Conservation (phyloP, 2,113 vertebrate genomes). For the Porphyrio hochstetteri region DNA sequence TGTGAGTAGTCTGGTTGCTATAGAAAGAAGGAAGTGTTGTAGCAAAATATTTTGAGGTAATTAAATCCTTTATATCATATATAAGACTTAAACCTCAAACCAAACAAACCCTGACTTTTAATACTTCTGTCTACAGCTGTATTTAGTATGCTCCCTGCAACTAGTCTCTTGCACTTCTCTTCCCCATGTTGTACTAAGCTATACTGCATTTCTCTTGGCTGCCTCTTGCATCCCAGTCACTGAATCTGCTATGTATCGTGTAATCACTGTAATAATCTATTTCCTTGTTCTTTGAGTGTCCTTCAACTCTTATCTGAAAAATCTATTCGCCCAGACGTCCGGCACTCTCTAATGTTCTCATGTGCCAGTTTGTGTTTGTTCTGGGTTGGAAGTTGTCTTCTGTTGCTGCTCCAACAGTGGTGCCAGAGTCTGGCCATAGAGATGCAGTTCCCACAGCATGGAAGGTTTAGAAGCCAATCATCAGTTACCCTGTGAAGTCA, state of each 20-base stretch:
- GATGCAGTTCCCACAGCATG: not conserved
- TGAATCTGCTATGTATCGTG: not conserved
- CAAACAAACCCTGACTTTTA: not conserved
- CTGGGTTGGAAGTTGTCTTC: not conserved
- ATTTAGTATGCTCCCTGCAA: not conserved
- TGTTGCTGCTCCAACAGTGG: not conserved
- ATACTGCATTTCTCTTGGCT: not conserved
- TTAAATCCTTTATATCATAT: not conserved
- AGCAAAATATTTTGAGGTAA: not conserved
- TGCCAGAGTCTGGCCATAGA: not conserved
- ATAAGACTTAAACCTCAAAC: not conserved
- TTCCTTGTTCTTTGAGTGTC: not conserved
- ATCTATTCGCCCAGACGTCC: not conserved
- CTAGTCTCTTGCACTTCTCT: not conserved
- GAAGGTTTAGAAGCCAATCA: not conserved
- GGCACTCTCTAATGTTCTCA: not conserved
- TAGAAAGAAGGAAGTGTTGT: not conserved
- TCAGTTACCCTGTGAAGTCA: not conserved
- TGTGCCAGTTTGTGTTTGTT: not conserved
- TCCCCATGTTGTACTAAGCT: not conserved
- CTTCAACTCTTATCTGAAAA: not conserved
- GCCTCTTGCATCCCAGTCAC: not conserved
- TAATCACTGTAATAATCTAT: not conserved
- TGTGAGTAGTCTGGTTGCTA: not conserved
- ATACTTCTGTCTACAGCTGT: not conserved